Conservation (phyloP, 1,140 invertebrate genomes). For the Camponotus vicinus region DNA sequence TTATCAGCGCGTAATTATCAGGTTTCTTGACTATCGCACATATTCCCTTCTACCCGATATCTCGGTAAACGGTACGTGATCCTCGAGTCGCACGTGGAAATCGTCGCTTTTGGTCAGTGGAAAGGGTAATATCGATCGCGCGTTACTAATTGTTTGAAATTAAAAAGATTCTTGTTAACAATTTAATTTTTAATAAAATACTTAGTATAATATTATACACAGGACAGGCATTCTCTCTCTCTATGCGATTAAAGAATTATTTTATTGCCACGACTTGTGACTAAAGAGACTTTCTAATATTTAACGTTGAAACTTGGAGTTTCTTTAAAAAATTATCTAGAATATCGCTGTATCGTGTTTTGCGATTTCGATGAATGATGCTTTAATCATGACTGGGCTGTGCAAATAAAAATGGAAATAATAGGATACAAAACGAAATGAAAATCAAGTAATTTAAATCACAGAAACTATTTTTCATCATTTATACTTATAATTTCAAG, state of each 20-base stretch:
- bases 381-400: slow-evolving; percentile 1
- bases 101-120: slow-evolving; percentile 53
- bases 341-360: slow-evolving; percentile 19
- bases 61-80: slow-evolving; percentile 5
- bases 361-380: slow-evolving; percentile 26
- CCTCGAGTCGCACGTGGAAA: not conserved
- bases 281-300: not conserved
- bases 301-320: not conserved
- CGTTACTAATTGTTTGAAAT: slow-evolving; percentile 2
- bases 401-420: not conserved
- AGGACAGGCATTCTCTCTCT: not conserved
- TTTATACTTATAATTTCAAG: slow-evolving; percentile 2
- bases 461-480: not conserved
- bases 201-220: not conserved
- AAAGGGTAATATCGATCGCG: slow-evolving; percentile 35
- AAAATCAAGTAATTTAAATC: not conserved
- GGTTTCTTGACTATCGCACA: slow-evolving; percentile 13
- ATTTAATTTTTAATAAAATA: not conserved
- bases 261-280: not conserved
- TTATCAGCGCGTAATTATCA: slow-evolving; percentile 31
- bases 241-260: not conserved
- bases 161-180: not conserved
- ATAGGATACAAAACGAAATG: not conserved
- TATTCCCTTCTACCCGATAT: not conserved
- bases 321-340: not conserved